Conservation (phyloP, 1,140 invertebrate species). For the Steinernema khuongi region DNA sequence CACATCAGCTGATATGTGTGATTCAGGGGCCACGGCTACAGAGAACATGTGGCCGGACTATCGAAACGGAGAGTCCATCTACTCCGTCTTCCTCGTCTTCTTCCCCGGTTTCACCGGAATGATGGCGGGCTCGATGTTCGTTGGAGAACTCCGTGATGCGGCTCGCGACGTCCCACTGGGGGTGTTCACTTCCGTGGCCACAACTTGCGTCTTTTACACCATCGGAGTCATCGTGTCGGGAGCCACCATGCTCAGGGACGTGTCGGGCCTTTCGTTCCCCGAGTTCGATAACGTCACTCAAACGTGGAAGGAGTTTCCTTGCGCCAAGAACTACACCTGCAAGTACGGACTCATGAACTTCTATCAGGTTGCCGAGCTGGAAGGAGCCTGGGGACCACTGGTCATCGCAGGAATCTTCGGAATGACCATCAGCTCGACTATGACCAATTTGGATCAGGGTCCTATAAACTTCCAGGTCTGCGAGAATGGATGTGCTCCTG, state of each 20-base stretch:
- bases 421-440: slow-evolving; percentile 86
- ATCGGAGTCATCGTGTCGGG: slow-evolving; percentile 32
- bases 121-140: slow-evolving; percentile 66
- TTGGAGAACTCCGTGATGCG: slow-evolving; percentile 42
- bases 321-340: slow-evolving; percentile 60
- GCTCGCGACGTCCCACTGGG: neutral
- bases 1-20: neutral
- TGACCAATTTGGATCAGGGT: slow-evolving; percentile 90
- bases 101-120: slow-evolving; percentile 95
- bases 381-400: slow-evolving; percentile 80
- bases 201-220: neutral
- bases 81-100: slow-evolving; percentile 89
- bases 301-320: neutral
- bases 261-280: neutral
- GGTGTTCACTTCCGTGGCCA: neutral
- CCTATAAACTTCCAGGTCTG: slow-evolving; percentile 69
- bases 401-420: slow-evolving; percentile 94
- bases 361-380: slow-evolving; percentile 74
- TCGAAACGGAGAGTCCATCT: slow-evolving; percentile 68
- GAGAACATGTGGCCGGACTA: slow-evolving; percentile 75
- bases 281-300: neutral
- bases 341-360: slow-evolving; percentile 73
- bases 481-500: no score
- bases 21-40: slow-evolving; percentile 61
- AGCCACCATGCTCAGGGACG: slow-evolving; percentile 7